Base-by-base conservation (phyloP, 2,113 vertebrate species). In the Castor canadensis region DNA sequence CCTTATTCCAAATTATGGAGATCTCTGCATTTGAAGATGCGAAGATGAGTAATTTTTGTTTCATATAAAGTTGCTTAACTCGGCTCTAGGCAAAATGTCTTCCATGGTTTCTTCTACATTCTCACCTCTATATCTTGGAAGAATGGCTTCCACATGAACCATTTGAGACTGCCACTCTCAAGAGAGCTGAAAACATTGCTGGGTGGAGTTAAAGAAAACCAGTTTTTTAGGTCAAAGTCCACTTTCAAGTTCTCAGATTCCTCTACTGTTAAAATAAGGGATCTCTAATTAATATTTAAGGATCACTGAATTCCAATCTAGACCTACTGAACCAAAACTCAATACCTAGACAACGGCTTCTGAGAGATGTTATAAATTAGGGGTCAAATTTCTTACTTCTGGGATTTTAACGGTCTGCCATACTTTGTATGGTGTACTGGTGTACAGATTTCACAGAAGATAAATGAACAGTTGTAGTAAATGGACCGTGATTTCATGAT, bases 401-500 rank as follows among this genome's bases (percentile, higher is more conserved):
- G n/a, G 40, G 17, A 38, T 30, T 72, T 82, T 86, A 71, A 82
- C 67, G 49, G 4, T n/a, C 12, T 58, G 19, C 0, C 52, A 0
- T 66, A 17, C 5, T 45, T 87, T 83, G 62, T 52, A 87, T 64
- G 6, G 24, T 43, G n/a, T 62, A n/a, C 43, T 32, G 20, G 3
- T 20, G 1, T 47, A 8, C 20, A 89, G 7, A 20, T 87, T 89
- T 84, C 20, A 75, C 17, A 60, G 49, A 82, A 85, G 15, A 80
- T 9, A 92, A 49, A 17, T 87, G 20, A 69, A 1, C 49, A 82
- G 40, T 43, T 69, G 54, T 88, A 91, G 49, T 69, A 87, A 95
- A 67, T 49, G 26, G 9, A 40, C 22, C 5, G 49, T 60, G 82
- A 54, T 93, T 91, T 30, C 22, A 89, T 43, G 11, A 85, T 38